phyloP scores from a whole-genome alignment of 2,113 vertebrate genomes.

The Cacatua alba region DNA sequence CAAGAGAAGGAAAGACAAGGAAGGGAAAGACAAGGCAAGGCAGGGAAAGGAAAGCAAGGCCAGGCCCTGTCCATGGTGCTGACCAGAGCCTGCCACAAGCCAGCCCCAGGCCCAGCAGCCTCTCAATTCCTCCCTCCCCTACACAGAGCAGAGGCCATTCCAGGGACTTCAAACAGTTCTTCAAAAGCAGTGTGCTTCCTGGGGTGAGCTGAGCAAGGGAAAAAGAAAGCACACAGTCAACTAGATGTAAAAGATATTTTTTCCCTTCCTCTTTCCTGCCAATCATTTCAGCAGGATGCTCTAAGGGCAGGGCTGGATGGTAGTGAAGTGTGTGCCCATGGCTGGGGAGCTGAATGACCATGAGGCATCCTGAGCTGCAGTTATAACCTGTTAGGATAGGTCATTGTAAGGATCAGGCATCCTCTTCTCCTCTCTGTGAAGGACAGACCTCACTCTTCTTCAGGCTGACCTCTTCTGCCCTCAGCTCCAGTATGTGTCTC shows the following conservation, averaged over 20 bases:
- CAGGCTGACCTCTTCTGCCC: not conserved
- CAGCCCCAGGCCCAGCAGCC: not conserved
- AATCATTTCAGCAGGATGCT: not conserved
- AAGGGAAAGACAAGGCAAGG: too few species aligned
- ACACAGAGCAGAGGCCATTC: not conserved
- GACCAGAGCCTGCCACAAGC: not conserved
- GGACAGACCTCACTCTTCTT: not conserved
- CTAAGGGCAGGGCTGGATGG: not conserved
- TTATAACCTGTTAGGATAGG: not conserved
- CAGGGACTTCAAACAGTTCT: not conserved
- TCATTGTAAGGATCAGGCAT: not conserved
- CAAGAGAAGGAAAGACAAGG: not conserved
- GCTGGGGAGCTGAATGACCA: not conserved
- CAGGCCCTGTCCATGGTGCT: constrained; percentile 63
- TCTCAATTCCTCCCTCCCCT: not conserved
- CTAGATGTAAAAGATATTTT: not conserved
- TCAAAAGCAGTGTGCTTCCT: not conserved
- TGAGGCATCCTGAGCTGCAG: not conserved
- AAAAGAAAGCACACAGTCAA: not conserved
- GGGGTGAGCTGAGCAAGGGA: not conserved
- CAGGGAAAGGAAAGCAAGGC: too few species aligned
- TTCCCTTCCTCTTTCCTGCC: not conserved
- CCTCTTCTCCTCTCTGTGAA: not conserved
- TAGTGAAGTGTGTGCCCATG: not conserved
- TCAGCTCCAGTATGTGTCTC: not conserved